Evolutionary conservation across 2,113 vertebrate genomes (phyloP), one percentile per base, ranked within the genome.

Genomic region (Triplophysa tibetana): DNA sequence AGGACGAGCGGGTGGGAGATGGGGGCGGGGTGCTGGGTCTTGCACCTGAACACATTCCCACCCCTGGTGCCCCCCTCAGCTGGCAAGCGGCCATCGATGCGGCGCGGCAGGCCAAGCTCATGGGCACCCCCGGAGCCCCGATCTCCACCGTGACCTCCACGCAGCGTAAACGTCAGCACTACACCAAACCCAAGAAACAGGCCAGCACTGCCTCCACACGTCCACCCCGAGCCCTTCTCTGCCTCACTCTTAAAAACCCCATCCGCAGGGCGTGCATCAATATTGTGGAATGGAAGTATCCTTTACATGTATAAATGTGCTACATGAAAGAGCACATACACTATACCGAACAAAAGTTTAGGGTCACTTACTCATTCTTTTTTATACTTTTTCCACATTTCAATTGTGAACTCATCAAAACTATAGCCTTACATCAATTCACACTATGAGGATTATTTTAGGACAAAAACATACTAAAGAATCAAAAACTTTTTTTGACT

Each of bases 201-300:
- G 94, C 95, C 9, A 95, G 88, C 68, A 94, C 95, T 2, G 93
- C 96, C 0, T 94, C 97, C 85, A 98, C 96, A 0, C 94, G 98
- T 9, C 97, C 97, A 0, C 98, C 98, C 1, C 92, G 97, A 1
- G 97, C 98, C 33, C 93, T 99, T 81, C 96, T 99, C 88, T 99
- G 98, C 88, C 93, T 99, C 85, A 98, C 96, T 4, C 95, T 99
- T 82, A 98, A 98, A 92, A 99, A 99, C 85, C 98, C 98, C 89
- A 96, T 99, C 88, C 93, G 97, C 80, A 92, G 96, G 88, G 98
- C 97, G 0, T 99, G 98, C 89, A 99, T 99, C 91, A 99, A 93
- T 93, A 98, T 99, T n/a, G 98, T 99, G 4, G 98, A 99, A 91
- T 99, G 98, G 98, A 99, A 99, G 94, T 99, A 99, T 99, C 98